Base-by-base conservation (phyloP, 2,113 vertebrate genomes). In the Picathartes gymnocephalus region DNA sequence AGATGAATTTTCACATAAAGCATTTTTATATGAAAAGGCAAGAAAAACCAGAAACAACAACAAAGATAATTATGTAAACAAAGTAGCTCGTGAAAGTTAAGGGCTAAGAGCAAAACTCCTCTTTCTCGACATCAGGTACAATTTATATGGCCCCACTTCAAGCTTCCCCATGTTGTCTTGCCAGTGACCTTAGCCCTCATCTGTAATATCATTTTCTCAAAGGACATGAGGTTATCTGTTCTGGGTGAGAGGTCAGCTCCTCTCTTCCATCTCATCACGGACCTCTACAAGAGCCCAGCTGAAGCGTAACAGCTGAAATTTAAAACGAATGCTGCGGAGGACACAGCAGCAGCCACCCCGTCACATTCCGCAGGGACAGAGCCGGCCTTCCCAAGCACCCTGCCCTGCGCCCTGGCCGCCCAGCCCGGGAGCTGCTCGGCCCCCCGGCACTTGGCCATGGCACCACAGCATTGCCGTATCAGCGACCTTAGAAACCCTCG, bases 371-470 rank as follows among this genome's bases (percentile, higher is more conserved):
- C 81, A 81, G 40, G 35, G 57, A 17, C 81, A 50, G n/a, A 23
- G 35, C 9, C 7, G 33, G 47, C 17, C 30, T 22, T 71, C 31
- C 14, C 37, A 35, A 27, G 58, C 50, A 12, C 2, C n/a, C 42
- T 19, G 4, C 39, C 54, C 65, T 45, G 33, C 61, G 83, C 76
- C 21, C 31, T 30, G 64, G 13, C 15, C 22, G 74, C 70, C 81
- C 62, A 5, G 5, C 2, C 9, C 24, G 10, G 0, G 5, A 39
- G 50, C 17, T 6, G 42, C 12, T 15, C 3, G 27, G 11, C 20
- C 42, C 24, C 27, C 10, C 22, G 39, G 39, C 39, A 39, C 39
- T 39, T 39, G 39, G 48, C 80, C 51, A 5, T 2, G 25, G n/a
- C 35, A 81, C 68, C 51, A 16, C 18, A 14, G 66, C 33, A 8